Evolutionary conservation across 2,888 invertebrate genomes (phyloP).

Genomic region (Coelinius sp.): DNA sequence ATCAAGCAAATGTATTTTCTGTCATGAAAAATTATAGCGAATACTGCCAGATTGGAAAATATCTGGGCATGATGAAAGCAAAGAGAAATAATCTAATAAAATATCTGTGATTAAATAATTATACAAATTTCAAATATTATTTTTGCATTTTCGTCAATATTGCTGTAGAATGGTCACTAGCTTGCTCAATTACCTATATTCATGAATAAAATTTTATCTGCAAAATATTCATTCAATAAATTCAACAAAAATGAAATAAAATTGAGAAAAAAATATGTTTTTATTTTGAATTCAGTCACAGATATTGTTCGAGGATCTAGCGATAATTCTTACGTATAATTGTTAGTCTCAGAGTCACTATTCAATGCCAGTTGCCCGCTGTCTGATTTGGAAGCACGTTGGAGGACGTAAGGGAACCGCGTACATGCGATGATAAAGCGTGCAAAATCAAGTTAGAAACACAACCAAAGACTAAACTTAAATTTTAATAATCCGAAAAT

Average conservation of each 20-base stretch:
- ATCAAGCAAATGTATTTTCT: not conserved
- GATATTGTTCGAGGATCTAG: not conserved
- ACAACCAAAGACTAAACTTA: slow-evolving; percentile 25
- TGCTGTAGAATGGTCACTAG: too few species aligned
- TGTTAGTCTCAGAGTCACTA: slow-evolving; percentile 44
- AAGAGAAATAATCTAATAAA: not conserved
- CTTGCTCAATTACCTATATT: too few species aligned
- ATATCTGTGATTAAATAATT: slow-evolving; percentile 7
- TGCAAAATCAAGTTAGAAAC: slow-evolving; percentile 49
- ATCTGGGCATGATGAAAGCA: slow-evolving; percentile 5
- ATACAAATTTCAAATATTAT: not conserved
- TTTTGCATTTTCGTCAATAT: too few species aligned
- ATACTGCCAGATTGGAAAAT: not conserved
- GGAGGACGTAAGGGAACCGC: slow-evolving; percentile 40
- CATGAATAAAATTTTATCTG: not conserved
- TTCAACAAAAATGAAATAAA: not conserved
- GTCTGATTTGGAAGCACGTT: slow-evolving; percentile 51
- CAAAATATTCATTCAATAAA: not conserved
- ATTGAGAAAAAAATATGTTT: too few species aligned
- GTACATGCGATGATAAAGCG: slow-evolving; percentile 51
- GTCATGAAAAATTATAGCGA: not conserved
- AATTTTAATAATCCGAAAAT: not conserved
- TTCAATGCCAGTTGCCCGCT: slow-evolving; percentile 50
- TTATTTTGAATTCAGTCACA: not conserved
- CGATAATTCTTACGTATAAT: slow-evolving; percentile 48